phyloP scores from a whole-genome alignment of 1,140 invertebrate species.

The Charaxes varanes region DNA sequence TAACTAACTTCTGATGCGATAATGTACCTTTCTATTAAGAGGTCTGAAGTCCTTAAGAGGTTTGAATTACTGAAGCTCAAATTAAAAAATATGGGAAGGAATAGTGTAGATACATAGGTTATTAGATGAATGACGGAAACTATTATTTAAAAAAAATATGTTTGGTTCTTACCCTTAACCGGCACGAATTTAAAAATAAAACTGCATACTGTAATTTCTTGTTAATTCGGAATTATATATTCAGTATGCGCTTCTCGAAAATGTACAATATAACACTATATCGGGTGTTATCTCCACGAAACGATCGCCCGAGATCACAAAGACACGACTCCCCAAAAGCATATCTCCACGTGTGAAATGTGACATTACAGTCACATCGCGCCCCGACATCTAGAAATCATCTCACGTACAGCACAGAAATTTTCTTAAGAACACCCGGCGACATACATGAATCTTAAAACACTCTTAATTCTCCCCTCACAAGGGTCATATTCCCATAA shows the following conservation, averaged over 20 bases:
- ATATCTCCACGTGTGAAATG: constrained; percentile 30
- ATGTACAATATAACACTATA: constrained; percentile 11
- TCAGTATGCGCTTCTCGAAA: background rate
- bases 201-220: background rate
- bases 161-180: too few relatives aligned
- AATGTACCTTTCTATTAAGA: too few relatives aligned
- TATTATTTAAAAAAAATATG: too few relatives aligned
- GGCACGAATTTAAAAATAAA: background rate
- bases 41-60: too few relatives aligned
- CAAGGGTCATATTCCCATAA: constrained; percentile 5
- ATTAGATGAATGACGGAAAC: too few relatives aligned
- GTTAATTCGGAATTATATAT: constrained; percentile 4
- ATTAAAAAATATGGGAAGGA: too few relatives aligned
- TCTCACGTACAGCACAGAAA: constrained; percentile 31
- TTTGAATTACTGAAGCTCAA: too few relatives aligned
- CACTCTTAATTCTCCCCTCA: background rate
- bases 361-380: constrained; percentile 23
- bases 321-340: constrained; percentile 14
- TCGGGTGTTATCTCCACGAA: constrained; percentile 14
- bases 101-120: too few relatives aligned
- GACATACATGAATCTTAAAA: background rate
- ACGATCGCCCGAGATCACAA: constrained; percentile 17
- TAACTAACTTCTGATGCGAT: too few relatives aligned
- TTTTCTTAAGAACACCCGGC: constrained; percentile 14
- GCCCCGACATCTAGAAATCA: constrained; percentile 17